Percentiles rank a stretch among this genome's conserved stretches.
Evolutionary conservation across 2,797 vertebrate genomes (phyloP).

Genomic region (Silurus aristotelis): DNA sequence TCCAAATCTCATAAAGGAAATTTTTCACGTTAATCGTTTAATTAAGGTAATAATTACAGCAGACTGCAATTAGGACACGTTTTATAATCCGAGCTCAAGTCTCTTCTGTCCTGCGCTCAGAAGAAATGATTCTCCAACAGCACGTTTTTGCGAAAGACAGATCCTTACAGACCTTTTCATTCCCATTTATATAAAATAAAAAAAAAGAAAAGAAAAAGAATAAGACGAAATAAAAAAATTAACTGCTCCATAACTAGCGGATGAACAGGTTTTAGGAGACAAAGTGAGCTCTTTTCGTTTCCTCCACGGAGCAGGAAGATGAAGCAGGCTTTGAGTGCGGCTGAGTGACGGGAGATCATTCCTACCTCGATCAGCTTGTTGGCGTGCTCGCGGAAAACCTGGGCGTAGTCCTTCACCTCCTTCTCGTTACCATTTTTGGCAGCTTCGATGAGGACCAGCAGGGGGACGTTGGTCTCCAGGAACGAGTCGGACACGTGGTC

Average conservation of each 20-base stretch:
- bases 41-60: constrained; percentile 9
- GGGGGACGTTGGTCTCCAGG: constrained; percentile 98
- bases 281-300: neutral
- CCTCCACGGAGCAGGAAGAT: neutral
- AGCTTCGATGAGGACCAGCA: constrained; percentile 97
- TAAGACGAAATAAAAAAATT: too few species aligned
- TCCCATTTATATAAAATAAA: neutral
- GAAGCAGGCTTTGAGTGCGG: neutral
- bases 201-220: neutral
- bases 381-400: constrained; percentile 98
- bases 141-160: neutral
- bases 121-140: neutral
- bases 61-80: neutral
- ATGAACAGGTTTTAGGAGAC: neutral
- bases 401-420: constrained; percentile 98
- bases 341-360: neutral
- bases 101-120: neutral
- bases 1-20: neutral
- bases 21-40: neutral
- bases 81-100: neutral
- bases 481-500: constrained; percentile 99
- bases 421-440: constrained; percentile 99
- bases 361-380: constrained; percentile 97
- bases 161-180: neutral
- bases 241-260: neutral